Evolutionary conservation across 92 coral and sea anemone species (phyloP), one percentile per base, ranked within the genome.

Genomic region (Palythoa heliodiscus): DNA sequence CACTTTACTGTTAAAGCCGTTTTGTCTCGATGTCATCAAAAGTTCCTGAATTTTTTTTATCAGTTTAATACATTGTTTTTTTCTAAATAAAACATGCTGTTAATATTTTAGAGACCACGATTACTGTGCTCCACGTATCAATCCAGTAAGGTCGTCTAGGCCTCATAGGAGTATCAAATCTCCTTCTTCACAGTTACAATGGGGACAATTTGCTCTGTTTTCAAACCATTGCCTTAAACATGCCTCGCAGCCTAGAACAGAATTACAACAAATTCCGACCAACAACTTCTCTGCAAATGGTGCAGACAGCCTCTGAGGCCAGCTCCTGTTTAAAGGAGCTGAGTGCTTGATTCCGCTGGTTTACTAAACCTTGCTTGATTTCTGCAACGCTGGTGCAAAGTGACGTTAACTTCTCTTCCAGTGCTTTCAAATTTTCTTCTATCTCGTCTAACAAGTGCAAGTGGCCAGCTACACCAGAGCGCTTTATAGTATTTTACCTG

Each of bases 401-500:
- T 0, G 75, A 11, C 20, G 75, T 37, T 15, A 71, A 37, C 22
- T 71, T 71, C 4, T 71, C 75, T 8, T 71, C 75, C 16, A 71
- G 38, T 7, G 15, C 75, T 40, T 71, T 53, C 0, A 71, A 14
- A 7, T 38, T 71, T 7, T 71, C 75, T 3, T 71, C 52, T 0
- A 71, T 71, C 20, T 71, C 50, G 3, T 71, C 75, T 2, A 71
- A 3, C 29, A 19, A 22, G 52, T 71, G 37, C 4, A 3, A 5
- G 5, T 37, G 16, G 20, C 4, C 52, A 71, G 19, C 74, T 13
- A 11, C 72, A 71, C n/a, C 75, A 71, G 52, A 29, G 1, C 75
- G 52, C 75, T 71, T 71, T 40, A 52, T 71, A 7, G 72, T 38
- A 37, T 38, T 19, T 23, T 66, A 66, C 71, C 71, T 66, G 75